Percentiles rank a stretch among this genome's conserved stretches.
phyloP scores from a whole-genome alignment of 2,113 vertebrate species.

The Xiphophorus couchianus region DNA sequence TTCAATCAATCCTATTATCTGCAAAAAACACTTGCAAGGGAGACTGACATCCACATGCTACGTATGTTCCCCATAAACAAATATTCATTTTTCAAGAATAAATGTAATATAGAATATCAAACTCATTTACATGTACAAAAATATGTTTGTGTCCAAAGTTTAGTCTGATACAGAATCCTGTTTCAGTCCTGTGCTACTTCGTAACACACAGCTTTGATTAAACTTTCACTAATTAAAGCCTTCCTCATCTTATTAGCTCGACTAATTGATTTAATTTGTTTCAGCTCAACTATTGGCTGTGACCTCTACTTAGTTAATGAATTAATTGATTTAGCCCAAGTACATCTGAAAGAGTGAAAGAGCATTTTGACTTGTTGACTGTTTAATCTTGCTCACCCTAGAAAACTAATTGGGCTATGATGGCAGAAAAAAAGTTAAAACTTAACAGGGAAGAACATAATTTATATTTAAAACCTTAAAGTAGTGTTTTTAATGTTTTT shows the following conservation, averaged over 20 bases:
- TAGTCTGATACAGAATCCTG: slow-evolving; percentile 46
- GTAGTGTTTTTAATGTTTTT: slow-evolving; percentile 14
- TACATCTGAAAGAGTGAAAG: slow-evolving; percentile 70
- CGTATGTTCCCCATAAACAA: not conserved
- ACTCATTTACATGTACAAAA: slow-evolving; percentile 5
- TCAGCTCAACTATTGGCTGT: slow-evolving; percentile 74
- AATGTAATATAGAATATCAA: slow-evolving; percentile 4
- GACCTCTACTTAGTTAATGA: slow-evolving; percentile 84
- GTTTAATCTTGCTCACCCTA: slow-evolving; percentile 69
- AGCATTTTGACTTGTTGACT: slow-evolving; percentile 73
- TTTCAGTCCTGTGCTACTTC: slow-evolving; percentile 75
- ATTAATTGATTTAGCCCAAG: slow-evolving; percentile 80
- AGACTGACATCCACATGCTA: not conserved
- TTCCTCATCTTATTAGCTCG: slow-evolving; percentile 88
- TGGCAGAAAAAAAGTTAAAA: slow-evolving; percentile 20
- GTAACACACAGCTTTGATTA: slow-evolving; percentile 89
- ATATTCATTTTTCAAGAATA: slow-evolving; percentile 5
- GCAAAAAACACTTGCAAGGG: not conserved
- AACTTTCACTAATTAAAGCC: slow-evolving; percentile 95
- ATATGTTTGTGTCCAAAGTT: slow-evolving; percentile 22
- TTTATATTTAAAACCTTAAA: slow-evolving; percentile 10
- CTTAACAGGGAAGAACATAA: not conserved
- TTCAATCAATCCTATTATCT: not conserved
- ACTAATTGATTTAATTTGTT: slow-evolving; percentile 97
- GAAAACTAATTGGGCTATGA: slow-evolving; percentile 43